Evolutionary conservation across 2,888 invertebrate genomes (phyloP).

Genomic region (Elmis aenea): DNA sequence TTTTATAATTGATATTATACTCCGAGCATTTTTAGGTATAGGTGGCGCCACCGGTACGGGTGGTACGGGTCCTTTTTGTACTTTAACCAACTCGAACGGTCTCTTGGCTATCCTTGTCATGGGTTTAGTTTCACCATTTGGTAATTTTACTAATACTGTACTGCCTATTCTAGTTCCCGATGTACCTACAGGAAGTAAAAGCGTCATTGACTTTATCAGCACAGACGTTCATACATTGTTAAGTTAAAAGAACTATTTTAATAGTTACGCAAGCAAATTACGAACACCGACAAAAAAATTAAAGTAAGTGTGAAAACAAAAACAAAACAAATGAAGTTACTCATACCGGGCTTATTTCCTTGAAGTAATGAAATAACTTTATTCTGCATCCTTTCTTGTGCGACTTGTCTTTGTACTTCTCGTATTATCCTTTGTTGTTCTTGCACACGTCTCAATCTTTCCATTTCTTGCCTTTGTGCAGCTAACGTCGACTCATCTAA

Average conservation of each 20-base stretch:
- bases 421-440: conserved; percentile 79
- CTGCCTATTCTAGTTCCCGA: conserved; percentile 42
- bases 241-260: neutral
- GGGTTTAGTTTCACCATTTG: conserved; percentile 47
- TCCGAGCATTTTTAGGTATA: conserved; percentile 17
- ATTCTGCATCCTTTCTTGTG: conserved; percentile 65
- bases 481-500: conserved; percentile 87
- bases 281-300: too few species aligned
- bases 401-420: conserved; percentile 76
- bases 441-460: conserved; percentile 76
- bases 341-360: conserved; percentile 52
- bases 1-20: conserved; percentile 22
- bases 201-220: too few species aligned
- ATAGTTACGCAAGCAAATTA: too few species aligned
- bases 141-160: conserved; percentile 46
- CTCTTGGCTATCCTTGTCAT: conserved; percentile 43
- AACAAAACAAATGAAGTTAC: neutral
- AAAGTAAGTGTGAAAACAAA: conserved; percentile 4
- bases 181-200: too few species aligned
- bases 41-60: conserved; percentile 32
- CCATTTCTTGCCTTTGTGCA: conserved; percentile 90
- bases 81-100: conserved; percentile 42
- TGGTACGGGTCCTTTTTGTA: conserved; percentile 43
- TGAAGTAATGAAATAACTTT: conserved; percentile 68
- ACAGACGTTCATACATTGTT: neutral